Evolutionary conservation across 2,113 vertebrate genomes (phyloP).

Genomic region (Myotis lucifugus): DNA sequence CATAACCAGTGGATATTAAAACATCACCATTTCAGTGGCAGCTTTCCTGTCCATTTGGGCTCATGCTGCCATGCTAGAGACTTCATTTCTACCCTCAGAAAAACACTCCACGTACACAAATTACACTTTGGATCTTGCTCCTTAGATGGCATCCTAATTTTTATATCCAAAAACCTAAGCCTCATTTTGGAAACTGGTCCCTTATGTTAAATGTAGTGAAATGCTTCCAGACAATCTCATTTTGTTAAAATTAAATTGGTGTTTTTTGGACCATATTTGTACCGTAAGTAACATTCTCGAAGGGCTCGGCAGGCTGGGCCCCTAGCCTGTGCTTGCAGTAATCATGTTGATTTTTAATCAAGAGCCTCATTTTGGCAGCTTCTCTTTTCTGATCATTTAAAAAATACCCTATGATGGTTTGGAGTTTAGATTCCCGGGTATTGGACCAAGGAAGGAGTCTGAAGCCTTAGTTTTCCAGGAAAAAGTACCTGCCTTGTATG

Average conservation of each 20-base stretch:
- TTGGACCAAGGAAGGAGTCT: background rate
- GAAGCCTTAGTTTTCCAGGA: background rate
- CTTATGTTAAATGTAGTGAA: slow-evolving; percentile 53
- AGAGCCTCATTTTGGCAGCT: slow-evolving; percentile 58
- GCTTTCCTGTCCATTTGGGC: background rate
- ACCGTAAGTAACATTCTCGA: slow-evolving; percentile 50
- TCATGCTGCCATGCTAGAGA: slow-evolving; percentile 38
- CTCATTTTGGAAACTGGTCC: slow-evolving; percentile 69
- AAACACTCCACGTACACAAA: slow-evolving; percentile 32
- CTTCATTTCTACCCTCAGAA: slow-evolving; percentile 46
- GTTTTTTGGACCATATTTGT: slow-evolving; percentile 67
- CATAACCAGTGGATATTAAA: background rate
- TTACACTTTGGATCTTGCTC: slow-evolving; percentile 51
- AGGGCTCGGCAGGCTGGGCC: slow-evolving; percentile 14
- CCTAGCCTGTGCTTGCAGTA: slow-evolving; percentile 36
- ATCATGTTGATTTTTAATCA: slow-evolving; percentile 80
- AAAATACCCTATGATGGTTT: slow-evolving; percentile 52
- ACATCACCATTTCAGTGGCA: background rate
- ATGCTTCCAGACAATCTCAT: slow-evolving; percentile 63
- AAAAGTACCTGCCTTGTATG: background rate
- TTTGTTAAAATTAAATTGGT: slow-evolving; percentile 61
- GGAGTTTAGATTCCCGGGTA: slow-evolving; percentile 28
- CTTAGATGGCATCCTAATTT: slow-evolving; percentile 62
- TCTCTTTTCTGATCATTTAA: slow-evolving; percentile 66
- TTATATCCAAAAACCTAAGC: slow-evolving; percentile 56